These are phyloP conservation scores for Malthinus flaveolus DNA, from an alignment of 2,888 invertebrate genomes.

Conservation along the genomic window DNA sequence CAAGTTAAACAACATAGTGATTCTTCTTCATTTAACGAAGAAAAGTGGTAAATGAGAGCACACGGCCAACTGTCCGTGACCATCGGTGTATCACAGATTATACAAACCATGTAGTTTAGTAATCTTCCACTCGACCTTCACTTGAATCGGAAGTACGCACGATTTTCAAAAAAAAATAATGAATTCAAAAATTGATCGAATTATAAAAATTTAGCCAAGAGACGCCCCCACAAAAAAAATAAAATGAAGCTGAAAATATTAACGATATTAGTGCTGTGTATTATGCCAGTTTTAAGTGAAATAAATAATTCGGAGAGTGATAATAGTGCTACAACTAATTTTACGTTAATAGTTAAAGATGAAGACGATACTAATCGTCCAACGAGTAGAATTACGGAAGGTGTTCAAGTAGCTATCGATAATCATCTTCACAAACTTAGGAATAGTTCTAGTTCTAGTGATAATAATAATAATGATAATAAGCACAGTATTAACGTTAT, in stretches of 20 bases:
- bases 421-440: too few relatives aligned
- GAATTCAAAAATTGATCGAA: too few relatives aligned
- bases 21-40: conserved; percentile 1
- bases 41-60: conserved; percentile 19
- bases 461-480: too few relatives aligned
- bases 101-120: background rate
- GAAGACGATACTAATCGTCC: background rate
- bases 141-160: conserved; percentile 5
- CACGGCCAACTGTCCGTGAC: conserved; percentile 15
- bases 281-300: conserved; percentile 2
- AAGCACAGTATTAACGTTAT: too few relatives aligned
- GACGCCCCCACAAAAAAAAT: too few relatives aligned
- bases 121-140: conserved; percentile 14
- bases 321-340: background rate
- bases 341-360: background rate
- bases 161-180: too few relatives aligned
- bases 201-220: too few relatives aligned
- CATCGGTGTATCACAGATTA: conserved; percentile 10
- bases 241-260: background rate
- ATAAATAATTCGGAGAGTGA: conserved; percentile 4
- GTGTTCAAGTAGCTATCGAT: too few relatives aligned
- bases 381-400: too few relatives aligned
- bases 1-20: background rate
- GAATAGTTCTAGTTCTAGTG: too few relatives aligned
- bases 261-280: background rate